Evolutionary conservation across 2,113 vertebrate genomes (phyloP), one percentile per base, ranked within the genome.

Genomic region (Phodopus roborovskii): DNA sequence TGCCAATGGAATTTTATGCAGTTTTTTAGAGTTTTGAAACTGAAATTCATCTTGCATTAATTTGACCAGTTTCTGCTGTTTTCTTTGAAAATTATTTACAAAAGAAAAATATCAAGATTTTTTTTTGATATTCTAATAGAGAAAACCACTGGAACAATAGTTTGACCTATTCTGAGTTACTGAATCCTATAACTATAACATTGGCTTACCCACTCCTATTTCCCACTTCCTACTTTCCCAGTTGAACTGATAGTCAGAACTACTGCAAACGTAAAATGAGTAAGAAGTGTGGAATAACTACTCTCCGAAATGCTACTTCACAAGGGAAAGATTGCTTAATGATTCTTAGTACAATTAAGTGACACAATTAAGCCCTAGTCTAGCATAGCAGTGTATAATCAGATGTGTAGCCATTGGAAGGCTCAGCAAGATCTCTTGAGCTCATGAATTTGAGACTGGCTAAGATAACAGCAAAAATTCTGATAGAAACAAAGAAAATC

Each of bases 91-190:
- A 83, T 45, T 84, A 15, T 74, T 92, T 33, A 92, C 42, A 93
- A 79, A 92, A 92, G 79, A 77, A 87, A 87, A 74, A 94, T 91
- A 83, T 42, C 26, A 82, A 77, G 64, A 87, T 92, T n/a, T n/a
- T 95, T 87, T 70, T 84, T 89, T 28, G 66, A 77, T 39, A 81
- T 91, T 95, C 93, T n/a, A 73, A 83, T 48, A 92, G 48, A 30
- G 94, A 50, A 87, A 60, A 15, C 15, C 0, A 12, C 19, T 62
- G 74, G 36, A 90, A 89, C 30, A 85, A 94, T 68, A 42, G 42
- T 66, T 28, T 88, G 39, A 77, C 20, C 33, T 66, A 62, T 17
- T 30, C 81, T 17, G 11, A 66, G 56, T 78, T 89, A 91, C 4
- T 79, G 3, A 4, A 28, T 70, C 48, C 42, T 64, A 0, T 82